These are phyloP conservation scores for Phataginus tricuspis DNA, from an alignment of 2,797 vertebrate species.

Conservation along the genomic window DNA sequence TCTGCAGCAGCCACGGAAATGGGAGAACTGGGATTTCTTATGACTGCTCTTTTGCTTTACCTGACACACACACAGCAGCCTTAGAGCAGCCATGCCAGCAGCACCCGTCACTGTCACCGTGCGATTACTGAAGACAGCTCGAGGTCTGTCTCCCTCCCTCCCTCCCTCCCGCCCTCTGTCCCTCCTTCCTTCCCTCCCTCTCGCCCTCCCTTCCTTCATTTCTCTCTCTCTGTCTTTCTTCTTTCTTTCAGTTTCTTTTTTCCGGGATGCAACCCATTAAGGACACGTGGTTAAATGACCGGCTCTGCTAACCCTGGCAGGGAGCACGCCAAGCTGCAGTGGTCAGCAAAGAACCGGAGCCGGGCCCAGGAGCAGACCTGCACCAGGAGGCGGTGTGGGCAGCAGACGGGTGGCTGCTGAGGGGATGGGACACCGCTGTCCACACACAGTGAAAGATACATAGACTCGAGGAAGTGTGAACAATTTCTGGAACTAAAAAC, in stretches of 20 bases:
- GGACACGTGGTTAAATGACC: not conserved
- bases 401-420: not conserved
- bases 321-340: fast-evolving
- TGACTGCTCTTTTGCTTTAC: not conserved
- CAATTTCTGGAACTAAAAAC: not conserved
- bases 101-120: too few relatives aligned
- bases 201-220: too few relatives aligned
- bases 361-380: fast-evolving
- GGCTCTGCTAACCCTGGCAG: not conserved
- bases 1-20: fast-evolving
- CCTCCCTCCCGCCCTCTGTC: too few relatives aligned
- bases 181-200: too few relatives aligned
- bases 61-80: fast-evolving
- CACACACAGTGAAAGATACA: too few relatives aligned
- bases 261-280: not conserved
- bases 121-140: not conserved
- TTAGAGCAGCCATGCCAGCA: fast-evolving
- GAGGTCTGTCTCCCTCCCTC: too few relatives aligned
- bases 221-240: too few relatives aligned
- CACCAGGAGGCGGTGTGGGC: fast-evolving
- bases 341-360: not conserved
- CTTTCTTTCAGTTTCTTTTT: not conserved
- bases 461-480: fast-evolving
- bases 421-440: not conserved
- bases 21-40: not conserved